Evolutionary conservation across 2,797 vertebrate species (phyloP).

Genomic region (Siniperca scherzeri): DNA sequence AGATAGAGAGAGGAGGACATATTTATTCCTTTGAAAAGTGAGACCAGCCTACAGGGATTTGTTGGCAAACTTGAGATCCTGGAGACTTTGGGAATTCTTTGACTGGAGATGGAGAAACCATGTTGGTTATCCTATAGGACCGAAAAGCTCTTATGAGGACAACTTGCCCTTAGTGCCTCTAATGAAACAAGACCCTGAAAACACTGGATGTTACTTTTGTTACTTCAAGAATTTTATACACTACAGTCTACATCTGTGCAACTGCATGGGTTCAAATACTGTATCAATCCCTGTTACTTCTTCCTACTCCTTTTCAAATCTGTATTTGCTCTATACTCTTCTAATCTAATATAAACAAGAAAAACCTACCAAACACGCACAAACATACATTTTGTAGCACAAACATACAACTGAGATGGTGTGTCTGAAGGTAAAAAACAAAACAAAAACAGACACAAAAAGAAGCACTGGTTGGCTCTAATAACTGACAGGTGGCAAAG

Average conservation of each 20-base stretch:
- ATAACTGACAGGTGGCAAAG: neutral
- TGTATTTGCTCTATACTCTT: conserved; percentile 1
- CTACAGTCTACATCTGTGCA: conserved; percentile 1
- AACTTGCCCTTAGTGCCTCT: conserved; percentile 43
- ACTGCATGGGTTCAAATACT: neutral
- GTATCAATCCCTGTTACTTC: neutral
- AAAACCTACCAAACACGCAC: neutral
- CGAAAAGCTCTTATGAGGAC: conserved; percentile 52
- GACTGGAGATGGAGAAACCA: conserved; percentile 67
- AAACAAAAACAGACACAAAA: conserved; percentile 16
- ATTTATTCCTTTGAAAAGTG: conserved; percentile 79
- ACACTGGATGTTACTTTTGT: conserved; percentile 23
- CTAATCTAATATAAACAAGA: too few species aligned
- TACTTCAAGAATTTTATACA: conserved; percentile 13
- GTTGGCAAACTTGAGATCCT: conserved; percentile 78
- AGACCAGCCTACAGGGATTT: conserved; percentile 70
- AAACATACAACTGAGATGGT: conserved; percentile 4
- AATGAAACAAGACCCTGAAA: conserved; percentile 57
- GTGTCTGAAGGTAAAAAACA: neutral
- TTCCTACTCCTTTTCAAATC: neutral
- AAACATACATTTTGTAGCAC: conserved; percentile 3
- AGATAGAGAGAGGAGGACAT: conserved; percentile 65
- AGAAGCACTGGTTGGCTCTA: neutral
- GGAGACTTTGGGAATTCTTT: conserved; percentile 76
- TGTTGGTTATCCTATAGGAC: conserved; percentile 59